Evolutionary conservation across 1,140 invertebrate genomes (phyloP).

Genomic region (Papilio polytes): DNA sequence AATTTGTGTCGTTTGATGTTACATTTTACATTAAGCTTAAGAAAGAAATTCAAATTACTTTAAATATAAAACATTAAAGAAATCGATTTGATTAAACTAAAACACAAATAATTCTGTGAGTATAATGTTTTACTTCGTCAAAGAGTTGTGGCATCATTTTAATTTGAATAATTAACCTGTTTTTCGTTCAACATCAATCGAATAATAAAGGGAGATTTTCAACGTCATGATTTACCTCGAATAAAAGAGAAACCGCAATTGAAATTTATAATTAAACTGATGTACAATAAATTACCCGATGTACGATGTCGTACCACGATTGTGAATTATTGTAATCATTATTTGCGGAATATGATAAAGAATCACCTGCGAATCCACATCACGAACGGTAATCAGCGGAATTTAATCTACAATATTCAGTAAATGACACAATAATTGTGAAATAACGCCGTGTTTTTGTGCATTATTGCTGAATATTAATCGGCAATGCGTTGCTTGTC

Average conservation of each 20-base stretch:
- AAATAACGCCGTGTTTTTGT: constrained; percentile 63
- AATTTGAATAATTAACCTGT: constrained; percentile 13
- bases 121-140: not conserved
- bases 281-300: constrained; percentile 26
- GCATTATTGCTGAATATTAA: constrained; percentile 68
- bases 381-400: constrained; percentile 56
- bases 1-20: constrained; percentile 52
- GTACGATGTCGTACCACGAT: constrained; percentile 20
- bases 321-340: constrained; percentile 31
- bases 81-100: constrained; percentile 15
- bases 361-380: constrained; percentile 43
- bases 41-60: not conserved
- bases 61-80: not conserved
- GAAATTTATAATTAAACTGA: constrained; percentile 39
- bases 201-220: constrained; percentile 9
- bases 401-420: constrained; percentile 58
- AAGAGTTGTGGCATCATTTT: constrained; percentile 13
- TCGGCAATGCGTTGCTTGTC: constrained; percentile 61
- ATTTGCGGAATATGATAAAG: constrained; percentile 34
- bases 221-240: constrained; percentile 19
- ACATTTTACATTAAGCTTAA: not conserved
- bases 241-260: constrained; percentile 29
- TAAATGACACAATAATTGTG: constrained; percentile 52
- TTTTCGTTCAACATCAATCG: constrained; percentile 9
- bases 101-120: not conserved